Evolutionary conservation across 2,113 vertebrate species (phyloP).

Genomic region (Epinephelus fuscoguttatus): DNA sequence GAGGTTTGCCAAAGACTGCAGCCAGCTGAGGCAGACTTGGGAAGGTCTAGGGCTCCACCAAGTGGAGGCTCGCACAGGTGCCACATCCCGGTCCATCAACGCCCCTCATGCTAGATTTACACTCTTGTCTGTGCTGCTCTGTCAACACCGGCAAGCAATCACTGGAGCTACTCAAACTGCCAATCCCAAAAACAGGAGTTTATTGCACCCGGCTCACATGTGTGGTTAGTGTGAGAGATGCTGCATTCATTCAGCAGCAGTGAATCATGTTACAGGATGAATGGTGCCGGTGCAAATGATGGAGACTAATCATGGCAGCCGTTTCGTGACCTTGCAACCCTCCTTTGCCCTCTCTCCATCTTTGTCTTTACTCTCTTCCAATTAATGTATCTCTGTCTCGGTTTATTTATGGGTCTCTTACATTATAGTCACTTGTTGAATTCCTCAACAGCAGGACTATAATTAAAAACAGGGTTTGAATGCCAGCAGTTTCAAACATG

Average conservation of each 20-base stretch:
- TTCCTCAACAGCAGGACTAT: not conserved
- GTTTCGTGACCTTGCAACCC: conserved; percentile 59
- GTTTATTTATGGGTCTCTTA: not conserved
- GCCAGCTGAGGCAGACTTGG: conserved; percentile 20
- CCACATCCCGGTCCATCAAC: conserved; percentile 49
- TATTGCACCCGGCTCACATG: not conserved
- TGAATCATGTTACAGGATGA: conserved; percentile 3
- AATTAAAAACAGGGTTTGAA: conserved; percentile 5
- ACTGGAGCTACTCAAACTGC: conserved; percentile 69
- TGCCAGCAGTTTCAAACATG: conserved; percentile 7
- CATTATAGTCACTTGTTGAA: conserved; percentile 36
- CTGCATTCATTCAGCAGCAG: not conserved
- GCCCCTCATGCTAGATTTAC: conserved; percentile 61
- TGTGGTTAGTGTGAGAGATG: not conserved
- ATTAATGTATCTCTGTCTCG: not conserved
- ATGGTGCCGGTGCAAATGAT: not conserved
- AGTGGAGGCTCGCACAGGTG: conserved; percentile 68
- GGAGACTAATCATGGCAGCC: conserved; percentile 27
- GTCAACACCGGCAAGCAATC: conserved; percentile 68
- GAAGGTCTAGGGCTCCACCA: conserved; percentile 85
- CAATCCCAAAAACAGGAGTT: conserved; percentile 56
- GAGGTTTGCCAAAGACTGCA: conserved; percentile 67
- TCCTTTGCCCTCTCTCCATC: conserved; percentile 5
- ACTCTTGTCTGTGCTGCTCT: conserved; percentile 44
- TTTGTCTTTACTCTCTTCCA: not conserved